Base-by-base conservation (phyloP, 2,113 vertebrate species). In the Anoplopoma fimbria region DNA sequence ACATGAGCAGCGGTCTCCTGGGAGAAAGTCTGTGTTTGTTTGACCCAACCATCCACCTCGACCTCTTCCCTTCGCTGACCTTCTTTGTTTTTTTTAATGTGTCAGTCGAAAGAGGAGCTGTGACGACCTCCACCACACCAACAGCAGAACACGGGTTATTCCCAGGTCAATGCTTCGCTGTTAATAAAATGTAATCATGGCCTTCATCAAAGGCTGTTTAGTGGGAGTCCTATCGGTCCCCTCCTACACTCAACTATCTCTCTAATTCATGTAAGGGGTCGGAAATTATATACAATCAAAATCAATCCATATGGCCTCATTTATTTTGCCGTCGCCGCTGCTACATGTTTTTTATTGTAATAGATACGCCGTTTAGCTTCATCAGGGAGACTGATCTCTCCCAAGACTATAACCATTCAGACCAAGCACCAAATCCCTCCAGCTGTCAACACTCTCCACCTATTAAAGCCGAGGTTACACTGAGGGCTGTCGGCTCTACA, bases 391-490 rank as follows among this genome's bases (percentile, higher is more conserved):
- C 40, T 21, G 49, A 83, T 83, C 14, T 70, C 25, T 83, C 76
- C 71, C 33, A 55, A 77, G 75, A 89, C 71, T 64, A 23, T 36
- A 33, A 75, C 4, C 36, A 13, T 53, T 60, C 82, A 69, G 49
- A 77, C 68, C 34, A 0, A 68, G 79, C 40, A 47, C 63, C 77
- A 64, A 23, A 72, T 67, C 76, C 68, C 38, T 75, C 72, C 76
- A 77, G 72, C 82, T 89, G 88, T 83, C 82, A 71, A 45, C 85
- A 38, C 63, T 77, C 68, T 25, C 69, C 19, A 3, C 14, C 79
- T 73, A 69, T 84, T 82, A 61, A 82, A 85, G 19, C 62, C 0
- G 2, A 12, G 42, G 57, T 49, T 29, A 40, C 1, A 2, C 74
- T 10, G 77, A n/a, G 17, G 77, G 65, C 63, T 21, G 17, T 5